Percentiles rank a stretch among this genome's conserved stretches.
Evolutionary conservation across 2,888 invertebrate genomes (phyloP).

Genomic region (Drosophila aldrichi): DNA sequence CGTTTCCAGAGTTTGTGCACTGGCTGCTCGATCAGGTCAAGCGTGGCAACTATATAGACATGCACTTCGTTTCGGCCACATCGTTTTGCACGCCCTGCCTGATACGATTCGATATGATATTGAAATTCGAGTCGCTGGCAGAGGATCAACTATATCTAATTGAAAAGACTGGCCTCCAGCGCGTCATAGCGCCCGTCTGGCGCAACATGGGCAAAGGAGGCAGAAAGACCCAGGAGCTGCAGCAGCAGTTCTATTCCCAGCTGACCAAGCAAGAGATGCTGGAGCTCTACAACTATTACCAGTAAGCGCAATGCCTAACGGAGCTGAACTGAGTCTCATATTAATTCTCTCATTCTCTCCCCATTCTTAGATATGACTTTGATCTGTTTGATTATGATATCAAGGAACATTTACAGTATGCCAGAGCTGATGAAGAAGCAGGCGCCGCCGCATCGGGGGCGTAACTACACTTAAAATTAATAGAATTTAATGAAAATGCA

Average conservation of each 20-base stretch:
- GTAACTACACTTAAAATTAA: constrained; percentile 42
- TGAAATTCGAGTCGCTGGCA: constrained; percentile 93
- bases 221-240: constrained; percentile 90
- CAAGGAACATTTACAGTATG: constrained; percentile 89
- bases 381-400: constrained; percentile 93
- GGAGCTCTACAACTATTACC: constrained; percentile 92
- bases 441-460: constrained; percentile 51
- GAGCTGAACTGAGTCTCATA: neutral
- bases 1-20: constrained; percentile 92
- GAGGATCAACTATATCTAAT: constrained; percentile 94
- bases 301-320: constrained; percentile 85
- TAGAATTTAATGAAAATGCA: constrained; percentile 48
- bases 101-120: constrained; percentile 92
- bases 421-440: constrained; percentile 45
- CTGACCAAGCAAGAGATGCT: constrained; percentile 90
- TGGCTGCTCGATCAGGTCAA: constrained; percentile 91
- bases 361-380: constrained; percentile 91
- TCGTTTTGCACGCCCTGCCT: constrained; percentile 94
- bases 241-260: constrained; percentile 91
- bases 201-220: constrained; percentile 92
- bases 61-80: constrained; percentile 95
- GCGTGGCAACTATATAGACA: constrained; percentile 88
- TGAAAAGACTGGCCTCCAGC: constrained; percentile 90
- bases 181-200: constrained; percentile 93
- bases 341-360: neutral